Base-by-base conservation (phyloP, 2,113 vertebrate genomes). In the Ginglymostoma cirratum region DNA sequence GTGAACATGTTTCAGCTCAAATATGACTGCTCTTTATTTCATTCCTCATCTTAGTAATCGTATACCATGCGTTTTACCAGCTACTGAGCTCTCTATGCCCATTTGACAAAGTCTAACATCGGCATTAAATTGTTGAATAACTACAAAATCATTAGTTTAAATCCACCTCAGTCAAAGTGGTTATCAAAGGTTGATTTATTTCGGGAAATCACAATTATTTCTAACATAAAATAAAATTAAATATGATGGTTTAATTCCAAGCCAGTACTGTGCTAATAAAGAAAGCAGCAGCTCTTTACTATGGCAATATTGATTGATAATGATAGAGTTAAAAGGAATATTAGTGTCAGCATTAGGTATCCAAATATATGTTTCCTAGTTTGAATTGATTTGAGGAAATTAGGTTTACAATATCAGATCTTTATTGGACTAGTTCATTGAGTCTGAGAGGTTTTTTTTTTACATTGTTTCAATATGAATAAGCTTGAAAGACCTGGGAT, bases 141-240 rank as follows among this genome's bases (percentile, higher is more conserved):
- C 87, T 90, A 66, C 66, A n/a, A 93, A 65, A 66, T 66, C n/a
- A 93, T 93, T 93, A 14, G 61, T 38, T 93, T 67, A 66, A 38
- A 66, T 93, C 38, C 34, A 66, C 89, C 89, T 67, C 61, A 38
- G n/a, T 19, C 89, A 66, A 93, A 93, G 61, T 93, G n/a, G 34
- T 66, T 66, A 92, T 6, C 55, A 38, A n/a, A 38, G 55, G 21
- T 17, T 66, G 21, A 93, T 93, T 93, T 93, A 66, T 83, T 83
- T 38, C 15, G n/a, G 80, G 38, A 38, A 67, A 38, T n/a, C 23
- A 5, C 87, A 65, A 38, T 92, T 92, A 93, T 38, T 66, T 66
- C 19, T 38, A 93, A 66, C 89, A 38, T 66, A n/a, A n/a, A 17
- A 12, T 93, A 66, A 93, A 66, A 93, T 67, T 67, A 66, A 93